Evolutionary conservation across 2,113 vertebrate genomes (phyloP), one percentile per base, ranked within the genome.

Genomic region (Opisthocomus hoazin): DNA sequence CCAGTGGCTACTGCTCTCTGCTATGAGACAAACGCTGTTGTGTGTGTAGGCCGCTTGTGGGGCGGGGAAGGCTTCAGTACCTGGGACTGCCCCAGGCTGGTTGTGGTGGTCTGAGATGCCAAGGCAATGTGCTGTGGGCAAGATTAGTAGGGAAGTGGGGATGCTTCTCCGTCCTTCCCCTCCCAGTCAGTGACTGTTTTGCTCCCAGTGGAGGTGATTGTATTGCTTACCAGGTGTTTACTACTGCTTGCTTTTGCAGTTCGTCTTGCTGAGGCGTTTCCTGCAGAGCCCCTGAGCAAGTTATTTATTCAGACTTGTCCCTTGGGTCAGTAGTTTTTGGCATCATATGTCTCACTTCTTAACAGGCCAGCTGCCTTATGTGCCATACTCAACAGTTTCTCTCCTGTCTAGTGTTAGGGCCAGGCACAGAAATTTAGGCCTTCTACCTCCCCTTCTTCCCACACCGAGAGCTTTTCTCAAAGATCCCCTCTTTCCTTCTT

Each of bases 251-350:
- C 16, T 95, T 89, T 82, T 73, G 54, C 34, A 73, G 30, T 46
- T 75, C 29, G 6, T 57, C 54, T 89, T 76, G 45, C 70, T 87
- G 74, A 89, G 76, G 69, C 32, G 22, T 69, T 88, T 93, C 65
- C 65, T 85, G 29, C n/a, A 70, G 46, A 29, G 41, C 16, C 21
- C 10, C 19, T 27, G 34, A 77, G 68, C 63, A 88, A 85, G 32
- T 50, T 92, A 46, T 69, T 96, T 91, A 63, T 91, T 81, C 51
- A 66, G 43, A 66, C 69, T 37, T 1, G 1, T 43, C 66, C 51
- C 71, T 61, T 39, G 37, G 34, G 24, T 32, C 46, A 36, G 8
- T 70, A 29, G 37, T 15, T 83, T 93, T 87, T 95, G 90, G 9
- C 37, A 51, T 48, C 0, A 0, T 65, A 4, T 43, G 5, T 95